Evolutionary conservation across 2,113 vertebrate species (phyloP), one percentile per base, ranked within the genome.

Genomic region (Meleagris gallopavo): DNA sequence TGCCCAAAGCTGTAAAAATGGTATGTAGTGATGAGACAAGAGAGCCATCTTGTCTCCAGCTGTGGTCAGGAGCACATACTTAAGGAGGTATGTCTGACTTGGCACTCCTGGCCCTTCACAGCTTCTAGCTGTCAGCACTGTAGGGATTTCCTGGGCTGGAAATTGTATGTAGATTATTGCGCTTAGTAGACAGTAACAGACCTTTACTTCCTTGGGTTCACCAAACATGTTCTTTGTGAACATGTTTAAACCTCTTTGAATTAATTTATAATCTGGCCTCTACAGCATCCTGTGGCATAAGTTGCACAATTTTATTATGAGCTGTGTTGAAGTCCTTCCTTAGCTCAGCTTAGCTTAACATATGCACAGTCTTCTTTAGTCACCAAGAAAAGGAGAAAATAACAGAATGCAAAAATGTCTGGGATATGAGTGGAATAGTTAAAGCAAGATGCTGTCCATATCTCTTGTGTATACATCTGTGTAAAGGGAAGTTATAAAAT

Each of bases 341-440:
- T 52, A 72, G 13, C 13, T 75, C 4, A 48, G 48, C 22, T 48
- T 48, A 48, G 48, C 48, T 48, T 48, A 48, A 48, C 21, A 48
- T 48, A 48, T 48, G 22, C 22, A 48, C 48, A 83, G 11, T 62
- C 48, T 91, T 83, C 78, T 73, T 38, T 94, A 48, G n/a, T 86
- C 48, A 22, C 30, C 24, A 8, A 32, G 43, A 78, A 25, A 64
- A 93, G 78, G 65, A 60, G 36, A 72, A 93, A 78, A 74, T 55
- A 54, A 54, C 3, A 52, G 86, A 70, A 88, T 71, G n/a, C 24
- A 69, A 69, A 90, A 91, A 14, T 76, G 91, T 88, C 90, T 94
- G 91, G 64, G 61, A 64, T 80, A 66, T 2, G 1, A 91, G 84
- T 61, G 67, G 78, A 62, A 46, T 75, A 71, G 78, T 74, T 83